Evolutionary conservation across 2,797 vertebrate species (phyloP).

Genomic region (Chelonia mydas): DNA sequence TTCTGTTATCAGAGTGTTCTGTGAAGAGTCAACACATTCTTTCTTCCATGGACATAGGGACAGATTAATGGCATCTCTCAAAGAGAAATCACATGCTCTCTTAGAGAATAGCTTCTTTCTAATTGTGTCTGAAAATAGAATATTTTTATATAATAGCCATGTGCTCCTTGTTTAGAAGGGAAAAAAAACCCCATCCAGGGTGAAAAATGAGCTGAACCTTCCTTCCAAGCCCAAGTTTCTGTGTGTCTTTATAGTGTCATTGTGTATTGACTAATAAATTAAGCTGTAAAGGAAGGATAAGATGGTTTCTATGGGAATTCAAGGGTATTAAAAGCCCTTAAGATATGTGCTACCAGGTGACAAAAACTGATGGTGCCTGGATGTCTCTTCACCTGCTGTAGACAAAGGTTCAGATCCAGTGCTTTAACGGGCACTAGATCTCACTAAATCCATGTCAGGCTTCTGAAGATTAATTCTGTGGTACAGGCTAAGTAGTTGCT

Average conservation of each 20-base stretch:
- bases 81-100: not conserved
- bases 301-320: not conserved
- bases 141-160: not conserved
- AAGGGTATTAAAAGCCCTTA: not conserved
- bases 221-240: not conserved
- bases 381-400: not conserved
- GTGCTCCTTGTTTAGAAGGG: not conserved
- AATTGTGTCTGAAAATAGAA: not conserved
- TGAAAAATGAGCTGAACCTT: not conserved
- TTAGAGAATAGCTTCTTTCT: slow-evolving; percentile 9
- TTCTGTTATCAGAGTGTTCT: not conserved
- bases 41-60: slow-evolving; percentile 27
- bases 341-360: not conserved
- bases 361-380: not conserved
- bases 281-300: not conserved
- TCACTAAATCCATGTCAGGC: not conserved
- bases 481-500: not conserved
- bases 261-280: not conserved
- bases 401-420: not conserved
- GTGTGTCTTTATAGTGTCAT: not conserved
- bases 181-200: not conserved
- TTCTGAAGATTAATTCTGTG: not conserved
- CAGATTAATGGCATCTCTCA: not conserved
- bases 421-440: not conserved
- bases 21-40: not conserved